Evolutionary conservation across 92 coral and sea anemone species (phyloP).

Genomic region (Desmophyllum pertusum): DNA sequence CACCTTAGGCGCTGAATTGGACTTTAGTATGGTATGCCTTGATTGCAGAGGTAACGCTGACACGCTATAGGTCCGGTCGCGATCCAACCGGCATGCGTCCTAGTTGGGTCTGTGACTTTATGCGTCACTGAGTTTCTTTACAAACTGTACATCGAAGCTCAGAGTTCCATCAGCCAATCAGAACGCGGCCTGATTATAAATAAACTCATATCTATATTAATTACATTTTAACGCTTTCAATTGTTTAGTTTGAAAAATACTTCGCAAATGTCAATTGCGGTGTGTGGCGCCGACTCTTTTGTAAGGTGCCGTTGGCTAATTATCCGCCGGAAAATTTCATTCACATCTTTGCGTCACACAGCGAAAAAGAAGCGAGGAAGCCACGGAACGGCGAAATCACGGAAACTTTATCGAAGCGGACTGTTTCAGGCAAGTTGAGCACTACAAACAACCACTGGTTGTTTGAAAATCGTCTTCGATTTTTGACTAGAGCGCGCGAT

Average conservation of each 20-base stretch:
- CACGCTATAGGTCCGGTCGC: conserved; percentile 23
- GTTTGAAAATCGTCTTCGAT: neutral
- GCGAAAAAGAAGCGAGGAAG: neutral
- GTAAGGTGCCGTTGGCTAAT: conserved; percentile 70
- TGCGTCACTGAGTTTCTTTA: conserved; percentile 94
- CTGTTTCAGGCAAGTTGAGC: conserved; percentile 18
- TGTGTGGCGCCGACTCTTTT: conserved; percentile 76
- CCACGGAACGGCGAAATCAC: conserved; percentile 30
- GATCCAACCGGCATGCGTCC: conserved; percentile 70
- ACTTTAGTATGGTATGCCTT: conserved; percentile 58
- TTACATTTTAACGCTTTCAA: conserved; percentile 99
- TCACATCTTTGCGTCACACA: conserved; percentile 50
- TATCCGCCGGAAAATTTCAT: conserved; percentile 62
- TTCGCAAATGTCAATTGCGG: conserved; percentile 93
- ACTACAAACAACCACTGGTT: conserved; percentile 23
- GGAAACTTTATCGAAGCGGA: neutral
- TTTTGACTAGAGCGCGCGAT: conserved; percentile 8
- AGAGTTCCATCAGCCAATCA: conserved; percentile 97
- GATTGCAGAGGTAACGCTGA: conserved; percentile 49
- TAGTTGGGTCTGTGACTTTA: conserved; percentile 67
- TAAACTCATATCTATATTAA: conserved; percentile 99
- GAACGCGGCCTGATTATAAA: conserved; percentile 85
- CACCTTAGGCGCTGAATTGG: conserved; percentile 23
- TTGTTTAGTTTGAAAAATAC: conserved; percentile 92
- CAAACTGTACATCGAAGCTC: conserved; percentile 93